Percentiles rank a stretch among this genome's conserved stretches.
Conservation (phyloP, 2,113 vertebrate genomes). For the Miniopterus natalensis region DNA sequence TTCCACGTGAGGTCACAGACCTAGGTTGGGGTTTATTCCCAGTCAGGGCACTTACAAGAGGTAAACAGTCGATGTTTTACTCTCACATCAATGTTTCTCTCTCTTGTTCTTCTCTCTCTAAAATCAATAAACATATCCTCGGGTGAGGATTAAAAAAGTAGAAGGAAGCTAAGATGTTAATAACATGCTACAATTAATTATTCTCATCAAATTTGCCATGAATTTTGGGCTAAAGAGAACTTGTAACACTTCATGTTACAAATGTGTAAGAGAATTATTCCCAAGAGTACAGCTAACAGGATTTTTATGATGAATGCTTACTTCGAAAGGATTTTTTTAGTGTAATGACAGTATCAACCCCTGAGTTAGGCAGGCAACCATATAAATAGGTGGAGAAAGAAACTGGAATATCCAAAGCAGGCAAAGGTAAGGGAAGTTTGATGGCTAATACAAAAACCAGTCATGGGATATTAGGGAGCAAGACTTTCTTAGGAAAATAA, state of each 20-base stretch:
- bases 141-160: too few species aligned
- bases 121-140: too few species aligned
- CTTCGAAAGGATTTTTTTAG: not conserved
- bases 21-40: too few species aligned
- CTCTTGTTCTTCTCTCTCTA: too few species aligned
- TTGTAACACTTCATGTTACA: not conserved
- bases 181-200: not conserved
- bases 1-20: too few species aligned
- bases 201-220: not conserved
- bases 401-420: not conserved
- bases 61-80: too few species aligned
- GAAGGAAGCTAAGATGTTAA: not conserved
- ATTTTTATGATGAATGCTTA: not conserved
- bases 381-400: not conserved
- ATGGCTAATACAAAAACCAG: not conserved
- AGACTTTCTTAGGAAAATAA: not conserved
- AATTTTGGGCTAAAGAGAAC: conserved; percentile 7
- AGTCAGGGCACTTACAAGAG: too few species aligned
- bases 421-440: not conserved
- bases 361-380: not conserved
- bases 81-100: too few species aligned
- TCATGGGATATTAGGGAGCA: not conserved
- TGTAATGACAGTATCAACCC: not conserved
- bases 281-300: not conserved
- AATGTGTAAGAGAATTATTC: conserved; percentile 8